These are phyloP conservation scores for Ganaspis sp. DNA, from an alignment of 1,140 invertebrate genomes.

Conservation along the genomic window DNA sequence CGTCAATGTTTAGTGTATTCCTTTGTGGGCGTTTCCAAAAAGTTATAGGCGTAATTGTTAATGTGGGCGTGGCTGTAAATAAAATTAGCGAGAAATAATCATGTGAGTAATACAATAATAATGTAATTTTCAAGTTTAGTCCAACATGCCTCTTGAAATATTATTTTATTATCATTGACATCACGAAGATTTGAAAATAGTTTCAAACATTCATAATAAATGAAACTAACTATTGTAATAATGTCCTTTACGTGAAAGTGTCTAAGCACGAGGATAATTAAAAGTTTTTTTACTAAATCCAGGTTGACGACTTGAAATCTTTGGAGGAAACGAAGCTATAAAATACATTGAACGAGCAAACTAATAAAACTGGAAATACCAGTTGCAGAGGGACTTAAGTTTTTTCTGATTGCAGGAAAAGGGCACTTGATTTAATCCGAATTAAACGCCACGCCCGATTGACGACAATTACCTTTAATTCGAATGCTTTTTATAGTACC, in stretches of 20 bases:
- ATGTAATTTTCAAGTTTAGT: too few species aligned
- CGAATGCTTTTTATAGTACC: too few species aligned
- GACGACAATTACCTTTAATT: too few species aligned
- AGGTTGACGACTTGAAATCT: neutral
- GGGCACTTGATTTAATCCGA: neutral
- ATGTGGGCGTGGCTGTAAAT: too few species aligned
- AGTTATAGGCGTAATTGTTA: too few species aligned
- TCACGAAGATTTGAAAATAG: neutral
- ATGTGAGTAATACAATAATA: too few species aligned
- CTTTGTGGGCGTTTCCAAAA: too few species aligned
- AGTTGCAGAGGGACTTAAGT: neutral
- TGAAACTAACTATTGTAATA: neutral
- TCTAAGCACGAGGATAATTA: neutral
- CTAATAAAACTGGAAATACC: neutral
- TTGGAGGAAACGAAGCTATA: neutral
- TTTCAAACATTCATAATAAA: neutral
- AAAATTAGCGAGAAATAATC: too few species aligned
- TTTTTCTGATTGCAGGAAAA: neutral
- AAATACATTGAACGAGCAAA: neutral
- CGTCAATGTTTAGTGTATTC: too few species aligned
- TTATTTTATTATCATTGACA: too few species aligned
- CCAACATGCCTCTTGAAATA: too few species aligned
- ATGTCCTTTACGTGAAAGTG: neutral
- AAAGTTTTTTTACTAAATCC: neutral
- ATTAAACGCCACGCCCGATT: too few species aligned